Conservation (phyloP, 2,888 invertebrate species). For the Aspidiotus destructor region DNA sequence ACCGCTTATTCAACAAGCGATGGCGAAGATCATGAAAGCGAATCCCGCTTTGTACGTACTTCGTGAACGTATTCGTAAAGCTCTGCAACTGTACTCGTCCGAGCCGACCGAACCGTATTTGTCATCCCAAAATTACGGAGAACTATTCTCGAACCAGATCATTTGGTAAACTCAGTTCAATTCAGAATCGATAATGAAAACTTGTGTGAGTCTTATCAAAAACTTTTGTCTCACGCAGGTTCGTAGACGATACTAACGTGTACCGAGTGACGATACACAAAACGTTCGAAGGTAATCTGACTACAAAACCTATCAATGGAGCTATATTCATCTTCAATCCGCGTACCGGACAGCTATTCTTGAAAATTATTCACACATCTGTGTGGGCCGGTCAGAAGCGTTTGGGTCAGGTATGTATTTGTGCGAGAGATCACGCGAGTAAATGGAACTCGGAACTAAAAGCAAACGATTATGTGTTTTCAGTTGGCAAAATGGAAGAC, state of each 20-base stretch:
- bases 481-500: constrained; percentile 99
- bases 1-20: constrained; percentile 95
- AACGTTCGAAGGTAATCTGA: constrained; percentile 98
- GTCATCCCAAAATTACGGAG: constrained; percentile 98
- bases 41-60: constrained; percentile 97
- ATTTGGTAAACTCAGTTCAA: constrained; percentile 62
- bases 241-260: constrained; percentile 99
- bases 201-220: background rate
- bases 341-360: constrained; percentile 93
- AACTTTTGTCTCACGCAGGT: constrained; percentile 45
- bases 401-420: constrained; percentile 67
- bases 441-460: background rate
- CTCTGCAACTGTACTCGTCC: constrained; percentile 92
- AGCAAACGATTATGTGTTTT: constrained; percentile 25
- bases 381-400: constrained; percentile 99
- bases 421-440: background rate
- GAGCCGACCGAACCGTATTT: constrained; percentile 99
- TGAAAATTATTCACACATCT: constrained; percentile 99
- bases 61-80: constrained; percentile 96
- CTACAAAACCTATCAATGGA: constrained; percentile 98
- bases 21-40: constrained; percentile 99
- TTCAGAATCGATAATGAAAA: background rate
- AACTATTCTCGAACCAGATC: constrained; percentile 99
- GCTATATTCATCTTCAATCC: constrained; percentile 99
- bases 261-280: constrained; percentile 99